These are phyloP conservation scores for Orthosia incerta DNA, from an alignment of 2,888 invertebrate species.

Conservation along the genomic window DNA sequence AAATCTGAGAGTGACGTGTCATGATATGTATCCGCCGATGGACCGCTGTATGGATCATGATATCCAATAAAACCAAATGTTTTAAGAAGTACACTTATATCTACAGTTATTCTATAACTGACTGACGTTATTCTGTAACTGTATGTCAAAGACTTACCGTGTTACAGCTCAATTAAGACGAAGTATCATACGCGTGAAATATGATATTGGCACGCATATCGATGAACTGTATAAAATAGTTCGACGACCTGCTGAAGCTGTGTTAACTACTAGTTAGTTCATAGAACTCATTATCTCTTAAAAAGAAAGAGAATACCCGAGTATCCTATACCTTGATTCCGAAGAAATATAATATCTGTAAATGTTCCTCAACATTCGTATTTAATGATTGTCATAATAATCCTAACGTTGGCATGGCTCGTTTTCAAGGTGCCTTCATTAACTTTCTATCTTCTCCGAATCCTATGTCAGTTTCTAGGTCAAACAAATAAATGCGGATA, in stretches of 20 bases:
- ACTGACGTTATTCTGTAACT: too few relatives aligned
- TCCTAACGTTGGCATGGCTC: not conserved
- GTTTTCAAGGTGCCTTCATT: not conserved
- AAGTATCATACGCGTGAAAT: slow-evolving; percentile 23
- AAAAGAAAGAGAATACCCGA: too few relatives aligned
- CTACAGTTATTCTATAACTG: slow-evolving; percentile 28
- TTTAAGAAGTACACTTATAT: not conserved
- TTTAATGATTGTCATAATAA: not conserved
- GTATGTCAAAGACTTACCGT: slow-evolving; percentile 24
- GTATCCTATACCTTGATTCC: not conserved
- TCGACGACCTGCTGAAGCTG: slow-evolving; percentile 11
- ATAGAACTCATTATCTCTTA: not conserved
- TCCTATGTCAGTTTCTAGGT: not conserved
- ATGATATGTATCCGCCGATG: too few relatives aligned
- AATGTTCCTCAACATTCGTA: too few relatives aligned
- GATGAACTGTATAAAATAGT: slow-evolving; percentile 26
- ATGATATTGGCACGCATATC: slow-evolving; percentile 6
- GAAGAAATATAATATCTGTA: too few relatives aligned
- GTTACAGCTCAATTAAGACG: slow-evolving; percentile 30
- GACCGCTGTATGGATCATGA: too few relatives aligned
- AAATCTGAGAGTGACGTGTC: too few relatives aligned
- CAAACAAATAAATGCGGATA: slow-evolving; percentile 10
- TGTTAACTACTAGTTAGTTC: not conserved
- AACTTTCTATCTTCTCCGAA: not conserved
- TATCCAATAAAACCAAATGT: not conserved